Evolutionary conservation across 1,140 invertebrate species (phyloP).

Genomic region (Drosophila lowei): DNA sequence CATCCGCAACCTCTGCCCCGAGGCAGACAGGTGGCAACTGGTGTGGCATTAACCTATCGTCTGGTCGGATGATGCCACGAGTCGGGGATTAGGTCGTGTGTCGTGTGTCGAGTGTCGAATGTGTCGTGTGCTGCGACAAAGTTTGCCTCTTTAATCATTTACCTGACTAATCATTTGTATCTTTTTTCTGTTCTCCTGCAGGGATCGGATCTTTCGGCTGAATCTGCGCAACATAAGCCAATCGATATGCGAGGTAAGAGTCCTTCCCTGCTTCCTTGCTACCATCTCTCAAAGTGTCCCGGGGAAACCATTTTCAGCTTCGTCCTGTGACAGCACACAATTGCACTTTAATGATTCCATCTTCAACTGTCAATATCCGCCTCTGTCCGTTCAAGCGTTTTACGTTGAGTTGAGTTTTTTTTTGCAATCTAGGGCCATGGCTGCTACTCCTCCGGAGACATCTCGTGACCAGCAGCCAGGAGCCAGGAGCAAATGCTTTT

Average conservation of each 20-base stretch:
- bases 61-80: slow-evolving; percentile 47
- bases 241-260: slow-evolving; percentile 88
- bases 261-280: not conserved
- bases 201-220: slow-evolving; percentile 88
- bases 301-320: slow-evolving; percentile 29
- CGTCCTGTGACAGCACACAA: slow-evolving; percentile 51
- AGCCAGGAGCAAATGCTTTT: slow-evolving; percentile 70
- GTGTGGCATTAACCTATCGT: slow-evolving; percentile 71
- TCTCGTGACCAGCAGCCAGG: not conserved
- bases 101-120: slow-evolving; percentile 14
- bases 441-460: slow-evolving; percentile 39
- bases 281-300: not conserved
- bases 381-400: slow-evolving; percentile 74
- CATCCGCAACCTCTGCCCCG: too few species aligned
- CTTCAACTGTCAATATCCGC: slow-evolving; percentile 82
- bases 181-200: slow-evolving; percentile 71
- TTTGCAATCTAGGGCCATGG: slow-evolving; percentile 36
- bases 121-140: slow-evolving; percentile 28
- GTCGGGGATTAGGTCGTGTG: slow-evolving; percentile 68
- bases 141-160: slow-evolving; percentile 29
- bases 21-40: slow-evolving; percentile 44
- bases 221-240: slow-evolving; percentile 89
- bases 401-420: slow-evolving; percentile 34
- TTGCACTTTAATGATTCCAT: slow-evolving; percentile 82
- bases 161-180: slow-evolving; percentile 43